A percentile compares a stretch with the other conserved stretches of the same genome.
Conservation (phyloP, 1,140 invertebrate genomes). For the Drosophila novamexicana region DNA sequence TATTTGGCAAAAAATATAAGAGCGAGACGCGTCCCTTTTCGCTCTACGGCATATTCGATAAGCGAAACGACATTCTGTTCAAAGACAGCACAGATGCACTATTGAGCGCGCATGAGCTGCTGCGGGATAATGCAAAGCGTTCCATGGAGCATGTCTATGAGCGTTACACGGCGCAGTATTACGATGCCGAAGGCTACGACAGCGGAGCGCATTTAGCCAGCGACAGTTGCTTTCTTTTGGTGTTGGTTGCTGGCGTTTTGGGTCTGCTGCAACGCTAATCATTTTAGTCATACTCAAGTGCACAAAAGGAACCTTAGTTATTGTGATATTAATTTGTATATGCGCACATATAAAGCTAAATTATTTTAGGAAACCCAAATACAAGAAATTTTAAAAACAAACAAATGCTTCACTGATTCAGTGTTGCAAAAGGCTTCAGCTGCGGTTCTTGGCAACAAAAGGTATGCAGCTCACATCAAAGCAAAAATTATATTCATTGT, state of each 20-base stretch:
- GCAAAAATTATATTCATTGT: not conserved
- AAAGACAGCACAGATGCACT: slow-evolving; percentile 87
- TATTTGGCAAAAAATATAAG: slow-evolving; percentile 88
- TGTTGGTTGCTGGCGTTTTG: slow-evolving; percentile 14
- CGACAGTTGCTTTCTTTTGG: slow-evolving; percentile 10
- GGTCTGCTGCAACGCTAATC: slow-evolving; percentile 1
- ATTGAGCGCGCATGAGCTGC: slow-evolving; percentile 82
- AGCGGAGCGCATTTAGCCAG: slow-evolving; percentile 9
- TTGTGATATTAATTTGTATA: slow-evolving; percentile 78
- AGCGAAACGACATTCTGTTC: slow-evolving; percentile 87
- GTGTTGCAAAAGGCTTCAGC: slow-evolving; percentile 18
- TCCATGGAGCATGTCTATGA: slow-evolving; percentile 76
- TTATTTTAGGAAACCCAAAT: slow-evolving; percentile 49
- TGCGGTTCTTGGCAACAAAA: not conserved
- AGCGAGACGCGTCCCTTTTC: slow-evolving; percentile 87
- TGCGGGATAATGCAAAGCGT: slow-evolving; percentile 71
- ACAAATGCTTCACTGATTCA: not conserved
- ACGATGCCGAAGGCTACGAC: slow-evolving; percentile 26
- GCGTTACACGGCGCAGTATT: slow-evolving; percentile 64
- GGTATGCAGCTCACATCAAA: slow-evolving; percentile 26
- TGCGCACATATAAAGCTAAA: slow-evolving; percentile 27
- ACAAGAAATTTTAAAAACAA: slow-evolving; percentile 13
- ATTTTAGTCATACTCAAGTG: slow-evolving; percentile 26
- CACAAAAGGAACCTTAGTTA: slow-evolving; percentile 65
- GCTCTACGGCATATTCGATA: slow-evolving; percentile 88